Conservation (phyloP, 2,797 vertebrate genomes). For the Sebastes kiyomatsui region DNA sequence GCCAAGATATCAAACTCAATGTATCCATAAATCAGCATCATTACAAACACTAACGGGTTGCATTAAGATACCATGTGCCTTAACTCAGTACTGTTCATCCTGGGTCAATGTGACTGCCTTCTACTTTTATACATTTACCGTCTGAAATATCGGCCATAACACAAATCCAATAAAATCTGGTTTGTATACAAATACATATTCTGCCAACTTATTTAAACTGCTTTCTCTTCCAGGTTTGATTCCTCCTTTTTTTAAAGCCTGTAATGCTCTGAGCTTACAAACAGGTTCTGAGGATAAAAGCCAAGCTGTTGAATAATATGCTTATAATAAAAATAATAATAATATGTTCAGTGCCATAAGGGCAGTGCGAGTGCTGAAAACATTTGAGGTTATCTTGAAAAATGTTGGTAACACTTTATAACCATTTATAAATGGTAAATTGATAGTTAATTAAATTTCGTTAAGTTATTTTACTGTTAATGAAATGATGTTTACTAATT, state of each 20-base stretch:
- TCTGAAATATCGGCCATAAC: conserved; percentile 40
- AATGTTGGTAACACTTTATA: too few relatives aligned
- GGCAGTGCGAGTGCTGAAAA: too few relatives aligned
- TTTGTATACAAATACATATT: conserved; percentile 34
- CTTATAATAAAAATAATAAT: too few relatives aligned
- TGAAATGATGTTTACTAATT: too few relatives aligned
- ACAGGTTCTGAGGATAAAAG: neutral
- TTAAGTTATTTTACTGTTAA: too few relatives aligned
- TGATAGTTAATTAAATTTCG: too few relatives aligned
- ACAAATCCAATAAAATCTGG: conserved; percentile 61
- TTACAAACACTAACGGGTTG: conserved; percentile 41
- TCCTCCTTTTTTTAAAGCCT: neutral
- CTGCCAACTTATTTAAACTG: neutral
- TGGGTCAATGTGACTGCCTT: conserved; percentile 4
- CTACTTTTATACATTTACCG: conserved; percentile 50
- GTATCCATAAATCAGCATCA: neutral
- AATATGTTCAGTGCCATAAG: too few relatives aligned
- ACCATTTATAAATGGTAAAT: too few relatives aligned
- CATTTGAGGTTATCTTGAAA: too few relatives aligned
- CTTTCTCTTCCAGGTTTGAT: neutral
- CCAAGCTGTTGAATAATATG: neutral
- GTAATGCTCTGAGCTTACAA: neutral
- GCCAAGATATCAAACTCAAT: neutral
- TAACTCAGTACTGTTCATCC: conserved; percentile 17
- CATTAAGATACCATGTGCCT: conserved; percentile 16